Base-by-base conservation (phyloP, 2,797 vertebrate species). In the Siniperca scherzeri region DNA sequence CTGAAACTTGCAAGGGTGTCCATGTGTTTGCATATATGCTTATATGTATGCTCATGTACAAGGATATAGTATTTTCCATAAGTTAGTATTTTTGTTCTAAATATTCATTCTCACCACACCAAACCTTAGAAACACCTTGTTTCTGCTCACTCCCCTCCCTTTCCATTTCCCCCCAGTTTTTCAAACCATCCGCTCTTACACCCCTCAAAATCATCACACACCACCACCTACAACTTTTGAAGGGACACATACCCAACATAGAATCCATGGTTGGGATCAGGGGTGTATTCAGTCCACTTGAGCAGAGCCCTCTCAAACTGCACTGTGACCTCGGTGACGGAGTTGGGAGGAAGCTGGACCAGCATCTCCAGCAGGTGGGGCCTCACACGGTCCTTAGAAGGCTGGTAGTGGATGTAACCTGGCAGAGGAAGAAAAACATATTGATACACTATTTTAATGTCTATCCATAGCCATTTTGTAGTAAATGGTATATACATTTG, bases 401-500 rank as follows among this genome's bases (percentile, higher is more conserved):
- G n/a, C n/a, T n/a, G n/a, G n/a, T n/a, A n/a, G 92, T 99, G 97
- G 94, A 98, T 98, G 85, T 97, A 99, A 92, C 99, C 99, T 99
- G 78, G n/a, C 0, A 40, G 66, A 27, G 22, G 42, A 68, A 61
- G 19, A 44, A 42, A n/a, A n/a, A n/a, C n/a, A n/a, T n/a, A n/a
- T n/a, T n/a, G 40, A 42, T 42, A 50, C 48, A 50, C 16, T 50
- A 17, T 19, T 50, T 50, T 50, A 19, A 57, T 17, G 17, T 56
- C 74, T 46, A 76, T 30, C 44, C 44, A 66, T 9, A 59, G 8
- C 9, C 5, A 0, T 52, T 0, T 21, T 38, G 65, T 33, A 19
- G 19, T 9, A 59, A 33, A 2, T 33, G 5, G 33, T 33, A 25
- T 53, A 13, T 6, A 59, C 1, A 8, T 30, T 30, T 27, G 2